Conservation (phyloP, 92 coral and sea anemone species). For the Heteractis magnifica region DNA sequence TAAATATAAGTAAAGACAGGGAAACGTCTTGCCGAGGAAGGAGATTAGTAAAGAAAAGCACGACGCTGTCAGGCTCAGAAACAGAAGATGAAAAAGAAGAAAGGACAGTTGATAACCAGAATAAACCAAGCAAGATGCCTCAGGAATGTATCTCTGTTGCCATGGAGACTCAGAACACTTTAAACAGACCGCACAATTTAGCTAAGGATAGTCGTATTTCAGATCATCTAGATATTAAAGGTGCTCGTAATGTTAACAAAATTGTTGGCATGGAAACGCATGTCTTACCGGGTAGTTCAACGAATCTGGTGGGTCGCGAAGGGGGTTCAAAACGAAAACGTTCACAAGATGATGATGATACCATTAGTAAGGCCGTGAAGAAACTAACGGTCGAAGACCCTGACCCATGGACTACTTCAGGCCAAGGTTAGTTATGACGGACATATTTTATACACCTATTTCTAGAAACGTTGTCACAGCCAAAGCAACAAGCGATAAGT, state of each 20-base stretch:
- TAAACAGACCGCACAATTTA: background rate
- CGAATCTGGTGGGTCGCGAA: background rate
- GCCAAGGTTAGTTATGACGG: background rate
- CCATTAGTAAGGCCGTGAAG: background rate
- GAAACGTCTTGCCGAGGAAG: background rate
- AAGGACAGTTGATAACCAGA: background rate
- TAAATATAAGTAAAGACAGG: background rate
- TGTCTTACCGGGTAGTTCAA: background rate
- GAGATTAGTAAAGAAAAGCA: background rate
- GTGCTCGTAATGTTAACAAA: background rate
- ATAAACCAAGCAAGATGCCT: background rate
- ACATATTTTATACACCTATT: background rate
- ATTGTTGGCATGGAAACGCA: background rate
- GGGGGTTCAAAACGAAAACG: constrained; percentile 17
- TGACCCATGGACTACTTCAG: background rate
- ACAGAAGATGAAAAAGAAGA: background rate
- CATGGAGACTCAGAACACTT: background rate
- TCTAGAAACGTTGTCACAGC: too few species aligned
- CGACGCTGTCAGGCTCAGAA: background rate
- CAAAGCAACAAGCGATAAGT: too few species aligned
- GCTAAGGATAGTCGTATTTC: background rate
- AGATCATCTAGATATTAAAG: background rate
- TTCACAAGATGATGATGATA: constrained; percentile 11
- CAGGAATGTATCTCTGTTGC: background rate
- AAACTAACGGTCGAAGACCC: background rate